A percentile compares a stretch with the other conserved stretches of the same genome.
These are phyloP conservation scores for Drosophila insularis DNA, from an alignment of 1,140 invertebrate genomes.

Conservation along the genomic window DNA sequence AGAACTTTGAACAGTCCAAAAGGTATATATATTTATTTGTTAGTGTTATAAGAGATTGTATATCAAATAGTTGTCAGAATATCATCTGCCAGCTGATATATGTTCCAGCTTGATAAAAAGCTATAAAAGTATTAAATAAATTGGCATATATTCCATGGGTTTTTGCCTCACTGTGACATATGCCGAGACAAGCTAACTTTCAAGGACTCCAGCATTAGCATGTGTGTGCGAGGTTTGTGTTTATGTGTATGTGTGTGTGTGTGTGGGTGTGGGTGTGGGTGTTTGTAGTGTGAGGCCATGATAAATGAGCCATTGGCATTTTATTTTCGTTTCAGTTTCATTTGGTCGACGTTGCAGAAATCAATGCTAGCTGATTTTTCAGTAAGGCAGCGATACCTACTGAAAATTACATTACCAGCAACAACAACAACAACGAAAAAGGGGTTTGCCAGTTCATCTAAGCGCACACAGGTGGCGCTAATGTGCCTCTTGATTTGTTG, in stretches of 20 bases:
- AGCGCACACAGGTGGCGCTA: slow-evolving; percentile 57
- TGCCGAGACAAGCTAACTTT: slow-evolving; percentile 31
- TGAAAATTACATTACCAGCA: slow-evolving; percentile 54
- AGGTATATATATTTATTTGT: too few species aligned
- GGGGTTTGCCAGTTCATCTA: slow-evolving; percentile 45
- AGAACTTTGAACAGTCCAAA: too few species aligned
- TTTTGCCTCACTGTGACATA: neutral
- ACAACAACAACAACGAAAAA: slow-evolving; percentile 12
- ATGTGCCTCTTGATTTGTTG: slow-evolving; percentile 56
- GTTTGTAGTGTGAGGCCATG: slow-evolving; percentile 35
- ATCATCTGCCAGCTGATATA: too few species aligned
- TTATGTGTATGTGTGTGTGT: slow-evolving; percentile 12
- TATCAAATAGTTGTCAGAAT: too few species aligned
- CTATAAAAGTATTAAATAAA: too few species aligned
- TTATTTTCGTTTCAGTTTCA: slow-evolving; percentile 70
- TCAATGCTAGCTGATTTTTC: slow-evolving; percentile 64
- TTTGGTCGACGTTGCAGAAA: slow-evolving; percentile 46
- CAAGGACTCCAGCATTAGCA: slow-evolving; percentile 11
- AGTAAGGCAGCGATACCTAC: slow-evolving; percentile 29
- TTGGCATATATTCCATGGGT: neutral
- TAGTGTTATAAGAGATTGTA: too few species aligned
- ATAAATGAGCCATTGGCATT: slow-evolving; percentile 67
- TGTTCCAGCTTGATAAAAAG: too few species aligned
- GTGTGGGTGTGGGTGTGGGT: slow-evolving; percentile 17
- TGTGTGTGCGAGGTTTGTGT: slow-evolving; percentile 8